Evolutionary conservation across 2,888 invertebrate species (phyloP), one percentile per base, ranked within the genome.

Genomic region (Stenurella melanura): DNA sequence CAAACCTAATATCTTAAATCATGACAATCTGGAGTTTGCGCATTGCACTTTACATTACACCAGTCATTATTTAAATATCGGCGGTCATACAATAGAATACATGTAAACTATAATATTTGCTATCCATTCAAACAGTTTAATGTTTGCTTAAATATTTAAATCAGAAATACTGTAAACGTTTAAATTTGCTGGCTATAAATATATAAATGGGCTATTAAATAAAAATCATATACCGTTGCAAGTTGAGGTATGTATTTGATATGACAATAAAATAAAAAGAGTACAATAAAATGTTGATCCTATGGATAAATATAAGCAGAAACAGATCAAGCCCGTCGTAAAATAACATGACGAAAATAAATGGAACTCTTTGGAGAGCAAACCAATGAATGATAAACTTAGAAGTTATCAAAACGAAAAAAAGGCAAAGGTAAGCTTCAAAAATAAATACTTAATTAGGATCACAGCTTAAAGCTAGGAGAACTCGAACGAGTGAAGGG

Each of bases 261-360:
- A 73, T 70, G 70, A 77, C 73, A 70, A 77, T 77, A 77, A 74
- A 73, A 77, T 74, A 77, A 74, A 77, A 66, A 72, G 70, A 67
- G 60, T 42, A 70, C 74, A 74, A 77, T 77, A 74, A 77, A 74
- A 74, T 77, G 74, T 77, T 77, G 76, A 77, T 77, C 76, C 70
- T 60, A 30, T 58, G 74, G 66, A 74, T 73, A 77, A 74, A 64
- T 57, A 66, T 74, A 74, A 77, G 57, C 74, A 71, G 74, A 42
- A 70, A 77, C 74, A 74, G 76, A 66, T 70, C 54, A 74, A 77
- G 66, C 70, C 60, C 19, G 76, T 74, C 76, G 74, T 77, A 74
- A 77, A 76, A 73, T 70, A 70, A 70, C 74, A 77, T 67, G 76
- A 73, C 70, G 60, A 66, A 66, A 77, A 77, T 77, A 74, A 73